These are phyloP conservation scores for Epinephelus malabaricus DNA, from an alignment of 2,797 vertebrate species.

Conservation along the genomic window DNA sequence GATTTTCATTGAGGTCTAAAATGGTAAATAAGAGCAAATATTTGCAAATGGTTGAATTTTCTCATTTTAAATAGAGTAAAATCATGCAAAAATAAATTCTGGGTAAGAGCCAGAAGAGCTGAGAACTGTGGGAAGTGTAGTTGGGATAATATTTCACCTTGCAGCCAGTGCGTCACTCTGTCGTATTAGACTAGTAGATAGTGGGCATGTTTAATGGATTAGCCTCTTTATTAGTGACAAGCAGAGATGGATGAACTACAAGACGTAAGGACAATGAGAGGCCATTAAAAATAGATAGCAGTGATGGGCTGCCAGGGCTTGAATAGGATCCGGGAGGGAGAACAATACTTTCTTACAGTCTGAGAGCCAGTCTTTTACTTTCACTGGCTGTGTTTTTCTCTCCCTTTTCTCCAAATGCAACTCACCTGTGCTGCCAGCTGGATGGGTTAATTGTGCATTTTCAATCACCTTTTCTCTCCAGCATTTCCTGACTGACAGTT, in stretches of 20 bases:
- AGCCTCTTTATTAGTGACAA: conserved; percentile 74
- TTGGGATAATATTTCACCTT: conserved; percentile 57
- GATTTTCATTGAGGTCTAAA: conserved; percentile 35
- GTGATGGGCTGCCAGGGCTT: conserved; percentile 68
- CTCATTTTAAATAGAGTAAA: neutral
- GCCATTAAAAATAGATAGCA: conserved; percentile 82
- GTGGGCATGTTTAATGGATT: conserved; percentile 81
- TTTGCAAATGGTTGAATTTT: neutral
- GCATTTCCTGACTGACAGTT: conserved; percentile 10
- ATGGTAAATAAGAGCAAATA: neutral
- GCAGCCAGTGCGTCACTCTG: conserved; percentile 54
- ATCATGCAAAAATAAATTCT: neutral
- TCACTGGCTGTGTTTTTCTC: conserved; percentile 39
- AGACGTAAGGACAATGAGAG: conserved; percentile 76
- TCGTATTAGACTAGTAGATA: conserved; percentile 62
- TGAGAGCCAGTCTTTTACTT: conserved; percentile 56
- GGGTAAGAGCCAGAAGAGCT: neutral
- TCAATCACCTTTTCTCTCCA: conserved; percentile 20
- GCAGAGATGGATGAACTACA: conserved; percentile 79
- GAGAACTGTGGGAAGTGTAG: conserved; percentile 64
- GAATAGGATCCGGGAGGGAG: conserved; percentile 70
- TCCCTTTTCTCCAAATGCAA: conserved; percentile 19
- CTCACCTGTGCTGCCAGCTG: conserved; percentile 31
- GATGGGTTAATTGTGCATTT: conserved; percentile 27
- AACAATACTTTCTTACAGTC: conserved; percentile 56